Evolutionary conservation across 23 tunicate species (phyloP), one percentile per base, ranked within the genome.

Genomic region (Clavelina lepadiformis): DNA sequence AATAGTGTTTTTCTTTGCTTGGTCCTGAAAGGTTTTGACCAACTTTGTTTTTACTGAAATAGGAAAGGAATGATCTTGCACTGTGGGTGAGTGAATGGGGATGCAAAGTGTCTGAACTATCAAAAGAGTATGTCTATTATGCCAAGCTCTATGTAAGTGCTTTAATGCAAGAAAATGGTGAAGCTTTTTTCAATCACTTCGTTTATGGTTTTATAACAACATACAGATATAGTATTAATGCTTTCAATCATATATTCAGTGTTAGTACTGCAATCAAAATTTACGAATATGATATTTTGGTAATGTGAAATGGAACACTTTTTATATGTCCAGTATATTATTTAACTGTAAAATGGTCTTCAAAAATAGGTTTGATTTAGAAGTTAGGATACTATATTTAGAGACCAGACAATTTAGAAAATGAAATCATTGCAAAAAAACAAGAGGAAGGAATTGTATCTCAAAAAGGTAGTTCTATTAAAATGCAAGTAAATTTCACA

Each of bases 101-200:
- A 2, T 28, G 30, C 3, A 21, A 24, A 13, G 30, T 56, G 61
- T 28, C 61, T 5, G 28, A 23, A 13, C 30, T 5, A 13, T 56
- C 61, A 24, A 15, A 3, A 15, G 34, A 56, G 61, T 24, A 28
- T 2, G 3, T 5, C 3, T 19, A 13, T 24, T 33, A 33, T 22
- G 61, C 61, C 28, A 33, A 56, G 61, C 31, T 56, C 13, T 56
- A 56, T 56, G 61, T 56, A 56, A 56, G 61, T 56, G 5, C 3
- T 2, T 7, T 22, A 2, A 34, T 4, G 55, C 27, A 21, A 21
- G 5, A 25, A 49, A 49, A 49, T 49, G 55, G 55, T 49, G 27
- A 49, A 21, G 22, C 27, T 49, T 3, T 27, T 25, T 3, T 27
- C 5, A 49, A 2, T 3, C 2, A 2, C 55, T 49, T 15, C 15